Percentiles rank a stretch among this genome's conserved stretches.
Evolutionary conservation across 2,797 vertebrate species (phyloP).

Genomic region (Acropternis orthonyx): DNA sequence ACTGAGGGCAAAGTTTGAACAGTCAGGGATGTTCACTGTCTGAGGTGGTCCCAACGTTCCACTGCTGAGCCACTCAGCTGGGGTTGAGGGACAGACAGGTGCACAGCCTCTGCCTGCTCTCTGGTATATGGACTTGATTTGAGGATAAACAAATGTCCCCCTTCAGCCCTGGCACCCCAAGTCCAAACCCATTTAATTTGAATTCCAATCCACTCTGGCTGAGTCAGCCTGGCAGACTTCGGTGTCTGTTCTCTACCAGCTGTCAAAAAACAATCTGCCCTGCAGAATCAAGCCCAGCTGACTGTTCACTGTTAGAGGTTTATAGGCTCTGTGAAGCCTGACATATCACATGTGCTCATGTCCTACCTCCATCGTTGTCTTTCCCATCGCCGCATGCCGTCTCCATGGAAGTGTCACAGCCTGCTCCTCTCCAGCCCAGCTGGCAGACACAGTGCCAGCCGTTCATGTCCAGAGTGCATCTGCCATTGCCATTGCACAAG

Average conservation of each 20-base stretch:
- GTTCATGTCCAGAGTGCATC: conserved; percentile 95
- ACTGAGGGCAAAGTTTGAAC: background rate
- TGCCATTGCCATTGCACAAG: conserved; percentile 95
- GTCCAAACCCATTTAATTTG: background rate
- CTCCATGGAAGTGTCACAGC: conserved; percentile 98
- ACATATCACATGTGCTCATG: background rate
- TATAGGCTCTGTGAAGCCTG: background rate
- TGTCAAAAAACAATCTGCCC: conserved; percentile 37
- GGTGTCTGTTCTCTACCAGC: conserved; percentile 22
- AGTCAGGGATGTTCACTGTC: background rate
- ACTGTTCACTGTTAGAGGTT: background rate
- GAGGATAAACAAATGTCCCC: background rate
- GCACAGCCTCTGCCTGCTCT: background rate
- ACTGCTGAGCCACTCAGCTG: background rate
- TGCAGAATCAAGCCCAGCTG: conserved; percentile 32
- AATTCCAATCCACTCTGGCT: conserved; percentile 8
- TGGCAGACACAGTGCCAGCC: conserved; percentile 99
- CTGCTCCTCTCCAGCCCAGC: conserved; percentile 95
- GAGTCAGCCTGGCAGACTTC: conserved; percentile 25
- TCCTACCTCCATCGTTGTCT: conserved; percentile 97
- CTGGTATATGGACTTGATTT: background rate
- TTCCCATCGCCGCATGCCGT: conserved; percentile 93
- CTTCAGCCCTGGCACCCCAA: background rate
- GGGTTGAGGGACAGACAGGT: background rate
- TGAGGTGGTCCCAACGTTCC: background rate